Percentiles rank a stretch among this genome's conserved stretches.
phyloP scores from a whole-genome alignment of 2,797 vertebrate species.

The Scleropages formosus region DNA sequence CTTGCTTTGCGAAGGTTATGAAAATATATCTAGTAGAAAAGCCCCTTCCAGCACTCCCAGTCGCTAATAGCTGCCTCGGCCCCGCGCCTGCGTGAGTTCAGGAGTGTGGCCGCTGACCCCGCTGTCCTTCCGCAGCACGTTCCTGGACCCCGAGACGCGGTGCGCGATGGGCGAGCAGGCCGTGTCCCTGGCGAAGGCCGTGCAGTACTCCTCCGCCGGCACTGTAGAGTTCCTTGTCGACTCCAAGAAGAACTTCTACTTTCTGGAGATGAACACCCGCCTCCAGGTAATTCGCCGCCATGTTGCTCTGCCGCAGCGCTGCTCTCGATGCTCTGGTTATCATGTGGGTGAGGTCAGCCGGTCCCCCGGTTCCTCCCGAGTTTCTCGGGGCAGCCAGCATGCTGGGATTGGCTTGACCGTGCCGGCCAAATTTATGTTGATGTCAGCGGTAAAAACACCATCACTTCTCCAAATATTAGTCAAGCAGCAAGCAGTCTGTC shows the following conservation, averaged over 20 bases:
- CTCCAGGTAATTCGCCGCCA: constrained; percentile 78
- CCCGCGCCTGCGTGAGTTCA: neutral
- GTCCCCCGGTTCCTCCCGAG: constrained; percentile 62
- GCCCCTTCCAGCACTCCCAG: constrained; percentile 8
- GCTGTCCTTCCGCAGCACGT: constrained; percentile 71
- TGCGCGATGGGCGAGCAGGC: constrained; percentile 95
- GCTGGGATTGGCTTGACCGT: constrained; percentile 66
- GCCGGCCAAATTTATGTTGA: constrained; percentile 73
- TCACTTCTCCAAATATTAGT: constrained; percentile 76
- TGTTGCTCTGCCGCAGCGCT: constrained; percentile 29
- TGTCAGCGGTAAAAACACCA: constrained; percentile 77
- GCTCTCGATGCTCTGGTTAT: neutral
- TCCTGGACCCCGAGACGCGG: constrained; percentile 83
- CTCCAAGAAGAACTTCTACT: constrained; percentile 91
- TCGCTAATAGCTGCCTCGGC: constrained; percentile 4
- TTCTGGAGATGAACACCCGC: constrained; percentile 98
- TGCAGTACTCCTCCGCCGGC: constrained; percentile 92
- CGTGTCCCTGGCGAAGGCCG: constrained; percentile 89
- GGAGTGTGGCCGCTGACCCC: neutral
- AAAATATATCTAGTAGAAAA: constrained; percentile 6
- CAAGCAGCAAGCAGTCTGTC: constrained; percentile 72
- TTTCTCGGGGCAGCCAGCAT: constrained; percentile 68
- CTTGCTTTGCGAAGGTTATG: constrained; percentile 13
- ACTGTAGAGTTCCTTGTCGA: constrained; percentile 98
- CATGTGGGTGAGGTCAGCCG: constrained; percentile 42